Percentiles rank a stretch among this genome's conserved stretches.
Conservation (phyloP, 1,140 invertebrate species). For the Anoplophora glabripennis region DNA sequence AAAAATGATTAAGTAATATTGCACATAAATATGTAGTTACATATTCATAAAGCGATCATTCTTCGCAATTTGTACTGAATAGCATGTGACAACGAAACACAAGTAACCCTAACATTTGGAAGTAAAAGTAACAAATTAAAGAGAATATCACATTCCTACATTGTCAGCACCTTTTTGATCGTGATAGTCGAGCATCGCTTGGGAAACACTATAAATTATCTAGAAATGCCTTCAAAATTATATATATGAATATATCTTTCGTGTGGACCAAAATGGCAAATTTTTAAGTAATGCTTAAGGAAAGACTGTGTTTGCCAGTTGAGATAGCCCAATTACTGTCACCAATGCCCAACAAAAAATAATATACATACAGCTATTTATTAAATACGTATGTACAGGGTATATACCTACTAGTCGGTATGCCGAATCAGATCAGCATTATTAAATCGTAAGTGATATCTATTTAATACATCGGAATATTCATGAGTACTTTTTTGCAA, state of each 20-base stretch:
- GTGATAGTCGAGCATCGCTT: slow-evolving; percentile 28
- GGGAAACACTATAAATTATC: neutral
- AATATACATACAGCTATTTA: slow-evolving; percentile 41
- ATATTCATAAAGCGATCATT: slow-evolving; percentile 38
- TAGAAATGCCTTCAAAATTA: neutral
- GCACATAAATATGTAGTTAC: slow-evolving; percentile 42
- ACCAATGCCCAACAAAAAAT: slow-evolving; percentile 42
- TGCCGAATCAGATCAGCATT: slow-evolving; percentile 15
- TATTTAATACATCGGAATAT: neutral
- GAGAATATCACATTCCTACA: slow-evolving; percentile 44
- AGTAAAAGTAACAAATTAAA: slow-evolving; percentile 45
- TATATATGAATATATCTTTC: neutral
- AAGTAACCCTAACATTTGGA: slow-evolving; percentile 29
- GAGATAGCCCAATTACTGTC: slow-evolving; percentile 31
- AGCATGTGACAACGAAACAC: slow-evolving; percentile 40
- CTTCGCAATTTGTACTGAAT: slow-evolving; percentile 45
- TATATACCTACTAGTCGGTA: slow-evolving; percentile 26
- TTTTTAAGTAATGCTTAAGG: slow-evolving; percentile 6
- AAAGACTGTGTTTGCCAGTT: slow-evolving; percentile 17
- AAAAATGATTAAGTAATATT: slow-evolving; percentile 42
- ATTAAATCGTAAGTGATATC: neutral
- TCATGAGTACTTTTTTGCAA: neutral
- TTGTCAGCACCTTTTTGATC: slow-evolving; percentile 44
- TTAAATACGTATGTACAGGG: slow-evolving; percentile 20
- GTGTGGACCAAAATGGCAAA: neutral